A percentile compares a stretch with the other conserved stretches of the same genome.
These are phyloP conservation scores for Cynopterus brachyotis DNA, from an alignment of 2,113 vertebrate genomes.

Conservation along the genomic window DNA sequence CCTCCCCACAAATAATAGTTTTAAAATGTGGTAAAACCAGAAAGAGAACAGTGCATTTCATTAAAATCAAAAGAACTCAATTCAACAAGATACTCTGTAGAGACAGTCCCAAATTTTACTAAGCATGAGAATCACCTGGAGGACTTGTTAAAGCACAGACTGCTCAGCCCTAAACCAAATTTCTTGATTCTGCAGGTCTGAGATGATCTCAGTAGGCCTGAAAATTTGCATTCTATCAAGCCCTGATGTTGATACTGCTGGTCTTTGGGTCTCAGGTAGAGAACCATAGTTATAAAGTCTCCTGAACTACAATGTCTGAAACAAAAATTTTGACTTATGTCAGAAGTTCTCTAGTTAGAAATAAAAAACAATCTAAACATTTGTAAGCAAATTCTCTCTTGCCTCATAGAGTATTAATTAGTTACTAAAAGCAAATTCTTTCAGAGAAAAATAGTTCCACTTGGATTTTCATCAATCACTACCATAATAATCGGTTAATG, in stretches of 20 bases:
- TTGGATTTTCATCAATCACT: slow-evolving; percentile 33
- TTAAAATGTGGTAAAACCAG: slow-evolving; percentile 18
- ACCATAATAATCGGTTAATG: neutral
- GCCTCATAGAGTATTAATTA: neutral
- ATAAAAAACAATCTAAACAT: neutral
- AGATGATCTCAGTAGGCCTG: neutral
- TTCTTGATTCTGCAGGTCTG: neutral
- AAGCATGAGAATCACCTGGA: neutral
- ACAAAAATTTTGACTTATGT: neutral
- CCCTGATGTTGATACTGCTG: neutral
- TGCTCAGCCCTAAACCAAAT: neutral
- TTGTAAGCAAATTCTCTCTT: slow-evolving; percentile 8
- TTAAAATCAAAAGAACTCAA: slow-evolving; percentile 31
- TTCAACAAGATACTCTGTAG: neutral
- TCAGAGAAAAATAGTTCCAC: neutral
- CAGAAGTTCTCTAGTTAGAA: slow-evolving; percentile 31
- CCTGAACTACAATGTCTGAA: neutral
- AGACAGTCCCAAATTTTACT: neutral
- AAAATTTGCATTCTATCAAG: neutral
- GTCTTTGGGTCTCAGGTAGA: neutral
- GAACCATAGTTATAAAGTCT: neutral
- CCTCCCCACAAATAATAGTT: neutral
- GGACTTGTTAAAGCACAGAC: neutral
- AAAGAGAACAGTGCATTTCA: neutral
- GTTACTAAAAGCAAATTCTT: slow-evolving; percentile 41